Evolutionary conservation across 2,888 invertebrate species (phyloP).

Genomic region (Drosophila leonis): DNA sequence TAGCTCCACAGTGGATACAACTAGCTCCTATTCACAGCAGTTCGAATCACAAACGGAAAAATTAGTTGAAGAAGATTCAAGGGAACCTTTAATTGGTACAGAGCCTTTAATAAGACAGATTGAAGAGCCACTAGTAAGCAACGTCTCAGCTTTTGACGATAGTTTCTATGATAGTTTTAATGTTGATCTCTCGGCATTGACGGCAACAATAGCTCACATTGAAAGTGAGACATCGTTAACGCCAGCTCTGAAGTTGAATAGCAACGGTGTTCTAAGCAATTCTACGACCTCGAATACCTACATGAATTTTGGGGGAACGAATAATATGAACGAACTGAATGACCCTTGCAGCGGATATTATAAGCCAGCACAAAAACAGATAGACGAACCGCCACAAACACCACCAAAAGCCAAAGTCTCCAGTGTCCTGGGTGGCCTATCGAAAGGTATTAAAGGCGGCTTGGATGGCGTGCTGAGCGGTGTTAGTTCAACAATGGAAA

Average conservation of each 20-base stretch:
- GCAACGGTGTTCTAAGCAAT: not conserved
- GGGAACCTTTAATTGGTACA: not conserved
- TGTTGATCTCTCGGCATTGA: conserved; percentile 73
- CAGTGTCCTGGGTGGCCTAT: conserved; percentile 79
- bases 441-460: conserved; percentile 82
- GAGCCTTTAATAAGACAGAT: not conserved
- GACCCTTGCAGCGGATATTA: conserved; percentile 52
- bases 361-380: conserved; percentile 50
- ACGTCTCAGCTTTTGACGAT: conserved; percentile 71
- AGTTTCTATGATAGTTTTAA: conserved; percentile 80
- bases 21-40: not conserved
- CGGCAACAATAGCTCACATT: conserved; percentile 53
- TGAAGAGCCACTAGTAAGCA: not conserved
- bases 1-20: not conserved
- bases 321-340: conserved; percentile 21
- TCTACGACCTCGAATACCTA: not conserved
- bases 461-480: conserved; percentile 81
- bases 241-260: conserved; percentile 5
- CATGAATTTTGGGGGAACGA: not conserved
- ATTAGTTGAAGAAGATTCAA: not conserved
- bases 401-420: conserved; percentile 73
- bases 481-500: conserved; percentile 59
- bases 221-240: conserved; percentile 31
- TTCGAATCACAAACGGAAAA: not conserved
- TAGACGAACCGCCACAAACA: conserved; percentile 26